phyloP scores from a whole-genome alignment of 2,797 vertebrate genomes.

The Molossus alvarezi region DNA sequence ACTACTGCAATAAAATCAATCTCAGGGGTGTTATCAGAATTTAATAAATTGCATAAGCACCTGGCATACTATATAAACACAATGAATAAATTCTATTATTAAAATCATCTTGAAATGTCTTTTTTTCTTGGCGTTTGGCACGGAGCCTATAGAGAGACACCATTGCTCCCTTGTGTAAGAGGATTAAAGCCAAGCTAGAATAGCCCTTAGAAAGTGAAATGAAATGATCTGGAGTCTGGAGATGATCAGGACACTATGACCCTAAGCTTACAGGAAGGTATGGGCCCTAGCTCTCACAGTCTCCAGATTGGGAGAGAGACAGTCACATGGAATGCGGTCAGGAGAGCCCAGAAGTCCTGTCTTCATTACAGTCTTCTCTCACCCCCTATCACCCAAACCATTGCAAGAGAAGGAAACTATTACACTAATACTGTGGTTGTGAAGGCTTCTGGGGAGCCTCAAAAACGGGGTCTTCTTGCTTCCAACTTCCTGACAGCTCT shows the following conservation, averaged over 20 bases:
- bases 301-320: background rate
- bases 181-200: background rate
- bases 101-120: constrained; percentile 36
- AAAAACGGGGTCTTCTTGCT: background rate
- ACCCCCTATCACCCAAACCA: background rate
- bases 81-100: background rate
- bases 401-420: background rate
- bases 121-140: background rate
- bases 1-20: background rate
- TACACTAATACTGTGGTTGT: background rate
- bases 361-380: background rate
- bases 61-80: background rate
- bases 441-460: background rate
- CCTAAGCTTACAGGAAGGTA: background rate
- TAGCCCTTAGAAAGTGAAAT: background rate
- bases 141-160: background rate
- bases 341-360: background rate
- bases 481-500: constrained; percentile 50
- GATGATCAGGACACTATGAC: background rate
- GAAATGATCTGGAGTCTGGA: background rate
- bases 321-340: background rate
- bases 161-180: background rate
- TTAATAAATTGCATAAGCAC: constrained; percentile 1
- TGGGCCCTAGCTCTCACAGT: background rate
- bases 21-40: background rate